Evolutionary conservation across 2,888 invertebrate genomes (phyloP), one percentile per base, ranked within the genome.

Genomic region (Aplocera efformata): DNA sequence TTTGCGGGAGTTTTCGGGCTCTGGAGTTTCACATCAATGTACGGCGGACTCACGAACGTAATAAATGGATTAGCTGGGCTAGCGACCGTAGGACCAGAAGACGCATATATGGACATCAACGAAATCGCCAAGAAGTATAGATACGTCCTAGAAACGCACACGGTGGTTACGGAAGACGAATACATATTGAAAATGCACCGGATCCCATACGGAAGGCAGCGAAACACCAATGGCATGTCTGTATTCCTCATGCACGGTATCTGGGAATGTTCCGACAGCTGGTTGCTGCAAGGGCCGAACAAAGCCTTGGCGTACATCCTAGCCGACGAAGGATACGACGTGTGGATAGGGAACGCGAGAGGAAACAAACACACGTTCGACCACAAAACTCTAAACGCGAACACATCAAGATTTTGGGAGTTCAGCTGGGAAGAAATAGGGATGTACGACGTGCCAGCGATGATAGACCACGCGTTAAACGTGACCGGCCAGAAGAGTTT

Each of bases 291-390:
- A 58, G 92, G 92, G 7, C 92, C 90, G 2, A 77, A 89, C 33
- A 89, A 90, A 50, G 90, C 86, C 56, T 48, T 86, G 39, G 95
- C 78, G 54, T 94, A 90, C 76, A 85, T 91, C 60, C 85, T 94
- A 38, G 89, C 92, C 0, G 91, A 93, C 47, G 62, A 75, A 29
- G 93, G 93, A 2, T 93, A 90, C 58, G 94, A 94, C 56, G 92
- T 94, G 0, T 97, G 96, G 96, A 66, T 97, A 67, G 95, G 94
- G 1, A 97, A 97, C 72, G 90, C 92, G 1, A 88, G 96, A 58
- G 96, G 96, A 0, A 96, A 95, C 72, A 90, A 90, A 59, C 66
- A 80, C 5, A 53, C 40, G 1, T 40, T 71, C 3, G 51, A 48
- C 5, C 41, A 90, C 60, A 64, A 78, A 1, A 51, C 32, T 1